Evolutionary conservation across 2,113 vertebrate genomes (phyloP).

Genomic region (Xenus cinereus): DNA sequence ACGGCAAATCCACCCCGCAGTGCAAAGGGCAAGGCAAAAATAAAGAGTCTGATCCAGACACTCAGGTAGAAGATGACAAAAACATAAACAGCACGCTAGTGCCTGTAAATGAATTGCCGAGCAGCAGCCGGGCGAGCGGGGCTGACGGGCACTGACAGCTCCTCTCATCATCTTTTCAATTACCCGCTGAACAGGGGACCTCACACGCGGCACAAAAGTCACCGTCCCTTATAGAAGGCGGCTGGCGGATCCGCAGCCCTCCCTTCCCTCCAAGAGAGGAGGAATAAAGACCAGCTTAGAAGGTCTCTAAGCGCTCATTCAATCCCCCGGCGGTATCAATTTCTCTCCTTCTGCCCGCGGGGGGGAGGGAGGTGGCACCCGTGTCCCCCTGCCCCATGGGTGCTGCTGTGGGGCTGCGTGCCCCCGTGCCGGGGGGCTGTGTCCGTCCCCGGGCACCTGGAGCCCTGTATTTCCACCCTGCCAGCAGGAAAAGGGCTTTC

Average conservation of each 20-base stretch:
- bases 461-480: not conserved
- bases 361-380: not conserved
- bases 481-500: not conserved
- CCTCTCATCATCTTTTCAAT: not conserved
- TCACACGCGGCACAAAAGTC: not conserved
- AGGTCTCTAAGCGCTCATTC: not conserved
- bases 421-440: not conserved
- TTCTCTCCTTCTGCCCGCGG: not conserved
- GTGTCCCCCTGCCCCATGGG: not conserved
- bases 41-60: not conserved
- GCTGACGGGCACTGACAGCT: not conserved
- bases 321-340: accelerated
- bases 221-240: not conserved
- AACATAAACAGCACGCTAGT: not conserved
- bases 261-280: not conserved
- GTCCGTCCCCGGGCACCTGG: not conserved
- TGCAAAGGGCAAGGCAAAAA: not conserved
- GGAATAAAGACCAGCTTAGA: not conserved
- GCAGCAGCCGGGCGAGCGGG: not conserved
- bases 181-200: not conserved
- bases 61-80: not conserved
- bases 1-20: not conserved
- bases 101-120: not conserved
- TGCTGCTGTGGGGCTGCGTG: not conserved
- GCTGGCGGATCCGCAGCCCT: not conserved